Evolutionary conservation across 1,140 invertebrate species (phyloP), one percentile per base, ranked within the genome.

Genomic region (Plodia interpunctella): DNA sequence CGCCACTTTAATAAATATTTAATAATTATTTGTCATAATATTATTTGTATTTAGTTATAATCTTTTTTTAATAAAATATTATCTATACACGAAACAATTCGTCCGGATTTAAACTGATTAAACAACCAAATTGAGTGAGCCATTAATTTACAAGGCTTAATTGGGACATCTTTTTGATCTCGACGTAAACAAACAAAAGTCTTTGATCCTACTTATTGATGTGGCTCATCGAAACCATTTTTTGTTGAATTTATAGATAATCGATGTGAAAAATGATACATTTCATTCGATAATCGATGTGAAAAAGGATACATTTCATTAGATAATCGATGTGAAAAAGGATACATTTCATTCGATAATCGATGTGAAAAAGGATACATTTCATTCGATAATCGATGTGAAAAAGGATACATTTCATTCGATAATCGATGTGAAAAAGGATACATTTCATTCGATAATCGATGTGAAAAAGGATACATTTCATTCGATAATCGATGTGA

Each of bases 171-270:
- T 44, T 44, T 44, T 44, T 44, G 38, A 44, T 44, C 13, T 17
- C 38, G 15, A n/a, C 10, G 13, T 9, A 44, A 44, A 44, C 38
- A 44, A 17, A 44, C 38, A 17, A 9, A 35, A 44, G 13, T 17
- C 38, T 44, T 44, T 44, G 38, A 44, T 44, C 38, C 38, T 15
- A 44, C 15, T 44, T 15, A 44, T 44, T 17, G 38, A 44, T 44
- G 38, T 44, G n/a, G 38, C 38, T n/a, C 38, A 4, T 44, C 10
- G 2, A 44, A 15, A 44, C 38, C 38, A 6, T 5, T 44, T 44
- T 44, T n/a, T 1, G 13, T 44, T 44, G 2, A 44, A 44, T 44
- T 44, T 44, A n/a, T 44, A 15, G 3, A n/a, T 6, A 44, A 44
- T 15, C 15, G 10, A 15, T 44, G 38, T 44, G n/a, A 15, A 5